A percentile compares a stretch with the other conserved stretches of the same genome.
These are phyloP conservation scores for Aricia agestis DNA, from an alignment of 1,140 invertebrate genomes.

Conservation along the genomic window DNA sequence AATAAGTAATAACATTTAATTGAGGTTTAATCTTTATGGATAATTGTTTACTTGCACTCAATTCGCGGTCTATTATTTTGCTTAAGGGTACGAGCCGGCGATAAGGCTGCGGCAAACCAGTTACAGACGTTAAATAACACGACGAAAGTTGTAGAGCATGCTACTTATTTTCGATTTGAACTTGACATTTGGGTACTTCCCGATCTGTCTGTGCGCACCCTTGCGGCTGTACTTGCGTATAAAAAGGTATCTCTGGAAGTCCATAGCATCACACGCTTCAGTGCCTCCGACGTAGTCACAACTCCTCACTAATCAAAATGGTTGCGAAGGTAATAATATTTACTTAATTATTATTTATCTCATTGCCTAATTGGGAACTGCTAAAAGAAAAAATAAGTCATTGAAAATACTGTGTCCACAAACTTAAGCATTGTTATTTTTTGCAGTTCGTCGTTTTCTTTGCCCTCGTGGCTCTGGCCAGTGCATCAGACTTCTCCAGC, in stretches of 20 bases:
- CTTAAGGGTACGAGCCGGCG: background rate
- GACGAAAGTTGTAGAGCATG: constrained; percentile 9
- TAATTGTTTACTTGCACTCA: background rate
- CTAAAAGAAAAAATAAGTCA: background rate
- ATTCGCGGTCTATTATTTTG: background rate
- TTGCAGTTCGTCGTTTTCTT: constrained; percentile 50
- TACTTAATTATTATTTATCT: background rate
- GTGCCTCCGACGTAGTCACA: constrained; percentile 37
- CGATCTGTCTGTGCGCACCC: constrained; percentile 21
- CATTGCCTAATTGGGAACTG: too few relatives aligned
- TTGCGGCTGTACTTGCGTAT: background rate
- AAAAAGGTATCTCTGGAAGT: constrained; percentile 2
- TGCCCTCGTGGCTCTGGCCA: constrained; percentile 41
- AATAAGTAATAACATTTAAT: background rate
- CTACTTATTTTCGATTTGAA: constrained; percentile 14
- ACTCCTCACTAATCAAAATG: constrained; percentile 35
- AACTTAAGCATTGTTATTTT: background rate
- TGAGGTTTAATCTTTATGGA: background rate
- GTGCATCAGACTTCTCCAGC: constrained; percentile 36
- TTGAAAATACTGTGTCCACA: background rate
- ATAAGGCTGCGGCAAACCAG: constrained; percentile 5
- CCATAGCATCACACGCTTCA: constrained; percentile 30
- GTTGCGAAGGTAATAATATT: constrained; percentile 38
- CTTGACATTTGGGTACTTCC: constrained; percentile 32
- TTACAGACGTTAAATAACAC: constrained; percentile 4